Evolutionary conservation across 2,113 vertebrate genomes (phyloP).

Genomic region (Gambusia holbrooki): DNA sequence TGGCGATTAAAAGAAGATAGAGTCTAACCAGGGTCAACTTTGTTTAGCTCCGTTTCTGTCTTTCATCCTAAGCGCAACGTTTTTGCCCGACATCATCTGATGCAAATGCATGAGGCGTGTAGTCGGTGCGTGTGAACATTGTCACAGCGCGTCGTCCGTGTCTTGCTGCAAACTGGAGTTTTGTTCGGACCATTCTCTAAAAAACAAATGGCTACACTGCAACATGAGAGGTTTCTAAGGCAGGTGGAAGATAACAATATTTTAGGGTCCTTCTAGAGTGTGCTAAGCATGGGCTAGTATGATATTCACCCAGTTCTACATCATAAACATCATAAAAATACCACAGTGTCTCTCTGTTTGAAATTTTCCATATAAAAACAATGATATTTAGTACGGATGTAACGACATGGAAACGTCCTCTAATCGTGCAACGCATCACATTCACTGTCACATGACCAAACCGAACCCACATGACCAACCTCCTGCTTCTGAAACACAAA

Average conservation of each 20-base stretch:
- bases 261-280: background rate
- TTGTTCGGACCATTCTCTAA: background rate
- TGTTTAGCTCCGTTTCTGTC: background rate
- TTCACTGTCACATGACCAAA: too few relatives aligned
- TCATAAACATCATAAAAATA: too few relatives aligned
- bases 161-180: slow-evolving; percentile 34
- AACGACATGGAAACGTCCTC: too few relatives aligned
- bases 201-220: background rate
- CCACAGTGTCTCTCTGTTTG: background rate
- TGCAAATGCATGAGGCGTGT: slow-evolving; percentile 7
- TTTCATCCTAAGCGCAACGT: background rate
- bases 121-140: background rate
- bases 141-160: slow-evolving; percentile 2
- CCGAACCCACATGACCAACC: too few relatives aligned
- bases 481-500: too few relatives aligned
- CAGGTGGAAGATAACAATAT: background rate
- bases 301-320: too few relatives aligned
- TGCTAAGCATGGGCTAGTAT: too few relatives aligned
- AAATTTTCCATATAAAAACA: background rate
- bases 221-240: background rate
- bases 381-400: too few relatives aligned
- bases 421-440: too few relatives aligned
- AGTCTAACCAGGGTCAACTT: background rate
- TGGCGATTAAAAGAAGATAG: background rate
- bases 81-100: background rate